phyloP scores from a whole-genome alignment of 2,888 invertebrate species.

The Ecliptopera silaceata region DNA sequence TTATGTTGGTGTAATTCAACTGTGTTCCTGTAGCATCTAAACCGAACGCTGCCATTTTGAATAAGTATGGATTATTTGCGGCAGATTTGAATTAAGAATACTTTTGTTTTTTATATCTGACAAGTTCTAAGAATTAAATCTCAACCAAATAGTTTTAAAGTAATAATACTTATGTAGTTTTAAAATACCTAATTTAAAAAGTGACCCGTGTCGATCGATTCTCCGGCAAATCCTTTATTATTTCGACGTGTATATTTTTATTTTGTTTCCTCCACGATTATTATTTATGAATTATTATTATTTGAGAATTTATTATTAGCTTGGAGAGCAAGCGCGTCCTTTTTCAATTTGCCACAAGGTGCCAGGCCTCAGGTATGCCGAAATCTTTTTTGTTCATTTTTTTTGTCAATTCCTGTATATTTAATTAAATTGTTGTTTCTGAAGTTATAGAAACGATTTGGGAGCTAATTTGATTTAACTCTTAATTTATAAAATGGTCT shows the following conservation, averaged over 20 bases:
- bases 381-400: constrained; percentile 53
- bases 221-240: constrained; percentile 77
- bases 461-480: constrained; percentile 64
- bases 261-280: constrained; percentile 79
- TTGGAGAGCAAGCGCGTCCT: constrained; percentile 74
- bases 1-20: too few species aligned
- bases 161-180: too few species aligned
- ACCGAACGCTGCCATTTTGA: too few species aligned
- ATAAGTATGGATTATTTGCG: too few species aligned
- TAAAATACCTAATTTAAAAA: constrained; percentile 41
- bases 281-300: constrained; percentile 84
- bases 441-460: constrained; percentile 70
- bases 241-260: constrained; percentile 81
- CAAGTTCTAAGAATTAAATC: background rate
- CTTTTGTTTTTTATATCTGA: too few species aligned
- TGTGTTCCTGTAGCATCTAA: too few species aligned
- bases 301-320: constrained; percentile 81
- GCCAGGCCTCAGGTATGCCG: constrained; percentile 63
- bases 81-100: too few species aligned
- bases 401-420: constrained; percentile 64
- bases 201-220: constrained; percentile 59
- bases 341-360: constrained; percentile 82
- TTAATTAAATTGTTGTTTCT: constrained; percentile 73
- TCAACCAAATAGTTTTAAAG: background rate
- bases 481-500: constrained; percentile 43